These are phyloP conservation scores for Caloenas nicobarica DNA, from an alignment of 2,113 vertebrate genomes.

Conservation along the genomic window DNA sequence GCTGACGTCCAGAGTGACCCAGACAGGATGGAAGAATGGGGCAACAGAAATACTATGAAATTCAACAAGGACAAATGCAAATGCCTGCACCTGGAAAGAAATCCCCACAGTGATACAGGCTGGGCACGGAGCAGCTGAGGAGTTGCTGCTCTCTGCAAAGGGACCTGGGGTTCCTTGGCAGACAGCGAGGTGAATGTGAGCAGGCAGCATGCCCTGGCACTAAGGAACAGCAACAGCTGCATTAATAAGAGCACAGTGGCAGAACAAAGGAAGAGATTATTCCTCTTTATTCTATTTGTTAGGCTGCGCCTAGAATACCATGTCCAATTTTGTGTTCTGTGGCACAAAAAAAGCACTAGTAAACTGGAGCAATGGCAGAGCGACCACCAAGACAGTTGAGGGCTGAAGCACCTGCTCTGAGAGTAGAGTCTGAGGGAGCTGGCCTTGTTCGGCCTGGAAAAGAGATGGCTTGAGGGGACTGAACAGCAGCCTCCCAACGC, in stretches of 20 bases:
- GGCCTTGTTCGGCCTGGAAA: neutral
- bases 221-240: neutral
- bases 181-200: neutral
- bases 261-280: neutral
- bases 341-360: neutral
- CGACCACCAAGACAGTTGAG: neutral
- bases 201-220: neutral
- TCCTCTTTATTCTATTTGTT: neutral
- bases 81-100: neutral
- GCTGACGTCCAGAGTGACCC: neutral
- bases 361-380: neutral
- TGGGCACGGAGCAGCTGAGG: neutral
- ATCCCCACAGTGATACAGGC: neutral
- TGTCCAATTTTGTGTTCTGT: fast-evolving
- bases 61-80: neutral
- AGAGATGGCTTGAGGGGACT: neutral
- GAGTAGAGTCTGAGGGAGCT: neutral
- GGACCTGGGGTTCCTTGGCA: neutral
- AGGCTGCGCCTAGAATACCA: neutral
- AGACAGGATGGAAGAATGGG: neutral
- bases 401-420: neutral
- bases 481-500: neutral
- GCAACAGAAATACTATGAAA: neutral
- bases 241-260: neutral
- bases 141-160: neutral